These are phyloP conservation scores for Busseola fusca DNA, from an alignment of 2,888 invertebrate species.

Conservation along the genomic window DNA sequence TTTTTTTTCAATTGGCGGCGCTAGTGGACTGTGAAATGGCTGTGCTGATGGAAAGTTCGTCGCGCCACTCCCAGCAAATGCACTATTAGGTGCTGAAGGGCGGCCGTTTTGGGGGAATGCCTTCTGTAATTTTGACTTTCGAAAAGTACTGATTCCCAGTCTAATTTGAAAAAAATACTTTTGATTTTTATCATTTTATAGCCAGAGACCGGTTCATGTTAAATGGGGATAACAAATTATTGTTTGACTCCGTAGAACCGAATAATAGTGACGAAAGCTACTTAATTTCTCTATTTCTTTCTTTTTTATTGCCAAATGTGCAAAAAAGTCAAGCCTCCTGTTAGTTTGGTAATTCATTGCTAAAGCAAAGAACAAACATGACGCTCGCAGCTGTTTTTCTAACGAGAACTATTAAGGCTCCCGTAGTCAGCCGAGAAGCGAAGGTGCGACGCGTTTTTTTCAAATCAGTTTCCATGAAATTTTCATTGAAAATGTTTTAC, in stretches of 20 bases:
- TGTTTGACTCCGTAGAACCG: not conserved
- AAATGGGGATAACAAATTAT: not conserved
- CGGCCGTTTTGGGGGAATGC: no score
- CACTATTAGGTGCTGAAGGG: no score
- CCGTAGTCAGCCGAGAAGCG: not conserved
- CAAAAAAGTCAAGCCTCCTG: not conserved
- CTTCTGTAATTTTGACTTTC: no score
- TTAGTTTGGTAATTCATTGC: conserved; percentile 7
- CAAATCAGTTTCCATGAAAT: not conserved
- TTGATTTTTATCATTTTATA: not conserved
- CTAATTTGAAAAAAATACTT: no score
- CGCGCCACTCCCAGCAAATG: no score
- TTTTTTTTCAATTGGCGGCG: no score
- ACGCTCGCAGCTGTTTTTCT: conserved; percentile 7
- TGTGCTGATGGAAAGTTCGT: no score
- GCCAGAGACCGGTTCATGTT: not conserved
- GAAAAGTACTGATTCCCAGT: no score
- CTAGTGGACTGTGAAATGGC: no score
- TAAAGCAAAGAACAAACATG: not conserved
- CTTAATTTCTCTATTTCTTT: not conserved
- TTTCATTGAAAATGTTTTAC: not conserved
- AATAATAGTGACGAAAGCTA: not conserved
- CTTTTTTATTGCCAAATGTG: not conserved
- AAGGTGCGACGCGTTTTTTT: not conserved
- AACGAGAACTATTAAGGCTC: not conserved